Conservation (phyloP, 2,888 invertebrate species). For the Nephrotoma appendiculata region DNA sequence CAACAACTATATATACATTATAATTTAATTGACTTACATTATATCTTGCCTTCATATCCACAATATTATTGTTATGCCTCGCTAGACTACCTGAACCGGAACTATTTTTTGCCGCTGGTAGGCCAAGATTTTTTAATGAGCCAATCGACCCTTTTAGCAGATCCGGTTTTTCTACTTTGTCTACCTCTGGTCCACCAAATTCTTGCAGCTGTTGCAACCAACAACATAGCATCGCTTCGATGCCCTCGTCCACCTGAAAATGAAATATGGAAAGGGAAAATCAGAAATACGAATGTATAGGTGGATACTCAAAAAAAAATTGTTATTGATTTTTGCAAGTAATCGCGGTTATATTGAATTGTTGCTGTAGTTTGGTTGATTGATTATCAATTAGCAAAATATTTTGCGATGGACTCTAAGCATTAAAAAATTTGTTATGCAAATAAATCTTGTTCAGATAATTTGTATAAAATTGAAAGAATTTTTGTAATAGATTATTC, state of each 20-base stretch:
- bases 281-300: neutral
- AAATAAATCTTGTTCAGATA: neutral
- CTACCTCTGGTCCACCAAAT: slow-evolving; percentile 68
- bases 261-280: neutral
- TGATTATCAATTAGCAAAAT: neutral
- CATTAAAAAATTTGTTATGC: neutral
- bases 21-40: slow-evolving; percentile 44
- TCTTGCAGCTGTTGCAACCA: slow-evolving; percentile 75
- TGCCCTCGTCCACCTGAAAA: slow-evolving; percentile 58
- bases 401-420: neutral
- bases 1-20: neutral
- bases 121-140: slow-evolving; percentile 42
- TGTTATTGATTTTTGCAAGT: neutral
- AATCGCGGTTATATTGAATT: neutral
- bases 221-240: slow-evolving; percentile 74
- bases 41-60: slow-evolving; percentile 66
- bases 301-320: neutral
- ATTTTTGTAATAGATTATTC: neutral
- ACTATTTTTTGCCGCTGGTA: slow-evolving; percentile 25
- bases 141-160: slow-evolving; percentile 61
- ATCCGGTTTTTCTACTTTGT: slow-evolving; percentile 71
- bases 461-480: neutral
- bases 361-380: neutral
- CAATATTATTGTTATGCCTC: slow-evolving; percentile 36
- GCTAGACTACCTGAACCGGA: slow-evolving; percentile 38